Evolutionary conservation across 2,888 invertebrate genomes (phyloP).

Genomic region (Drosophila acutilabella): DNA sequence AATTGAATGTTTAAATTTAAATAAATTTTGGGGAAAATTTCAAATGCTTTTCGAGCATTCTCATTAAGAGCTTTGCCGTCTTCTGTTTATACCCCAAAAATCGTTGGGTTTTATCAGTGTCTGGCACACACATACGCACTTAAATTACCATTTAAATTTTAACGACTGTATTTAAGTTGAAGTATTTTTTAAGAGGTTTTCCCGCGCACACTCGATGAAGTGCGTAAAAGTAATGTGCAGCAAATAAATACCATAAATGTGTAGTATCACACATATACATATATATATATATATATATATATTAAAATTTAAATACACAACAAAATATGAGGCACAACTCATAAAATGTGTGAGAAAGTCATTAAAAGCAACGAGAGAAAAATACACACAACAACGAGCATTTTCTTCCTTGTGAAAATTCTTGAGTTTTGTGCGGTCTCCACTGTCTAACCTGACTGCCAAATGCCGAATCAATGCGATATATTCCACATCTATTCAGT

Average conservation of each 20-base stretch:
- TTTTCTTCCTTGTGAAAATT: conserved; percentile 46
- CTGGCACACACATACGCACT: conserved; percentile 28
- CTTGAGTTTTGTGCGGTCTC: conserved; percentile 5
- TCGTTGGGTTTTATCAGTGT: not conserved
- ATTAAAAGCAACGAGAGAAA: conserved; percentile 49
- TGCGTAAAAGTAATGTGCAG: conserved; percentile 42
- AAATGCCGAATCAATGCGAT: conserved; percentile 67
- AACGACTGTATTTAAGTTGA: conserved; percentile 52
- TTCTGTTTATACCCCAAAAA: not conserved
- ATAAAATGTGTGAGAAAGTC: conserved; percentile 51
- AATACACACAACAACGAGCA: conserved; percentile 15
- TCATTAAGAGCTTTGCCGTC: not conserved
- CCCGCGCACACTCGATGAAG: conserved; percentile 48
- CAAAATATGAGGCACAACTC: conserved; percentile 28
- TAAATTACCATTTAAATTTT: conserved; percentile 64
- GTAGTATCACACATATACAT: conserved; percentile 18
- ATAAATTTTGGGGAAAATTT: not conserved
- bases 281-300: conserved; percentile 41
- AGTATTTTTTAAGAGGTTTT: conserved; percentile 31
- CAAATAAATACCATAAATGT: conserved; percentile 54
- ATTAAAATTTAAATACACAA: conserved; percentile 61
- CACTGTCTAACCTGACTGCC: conserved; percentile 48
- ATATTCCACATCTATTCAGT: conserved; percentile 11
- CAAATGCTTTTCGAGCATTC: not conserved
- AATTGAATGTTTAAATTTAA: not conserved